Evolutionary conservation across 2,113 vertebrate species (phyloP), one percentile per base, ranked within the genome.

Genomic region (Sinocyclocheilus rhinocerous): DNA sequence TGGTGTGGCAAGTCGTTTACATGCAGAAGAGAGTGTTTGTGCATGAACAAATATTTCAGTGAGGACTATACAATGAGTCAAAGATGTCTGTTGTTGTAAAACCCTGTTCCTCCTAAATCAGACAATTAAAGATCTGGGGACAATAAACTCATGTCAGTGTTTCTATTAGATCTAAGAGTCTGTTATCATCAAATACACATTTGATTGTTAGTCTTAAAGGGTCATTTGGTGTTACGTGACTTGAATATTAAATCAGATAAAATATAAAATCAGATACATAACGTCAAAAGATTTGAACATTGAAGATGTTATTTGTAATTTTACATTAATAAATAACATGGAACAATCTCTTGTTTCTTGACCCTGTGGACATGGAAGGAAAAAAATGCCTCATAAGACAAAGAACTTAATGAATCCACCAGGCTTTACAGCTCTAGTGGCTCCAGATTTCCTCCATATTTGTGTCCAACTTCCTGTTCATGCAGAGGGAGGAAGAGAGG

Each of bases 381-480:
- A 15, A 33, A 18, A 39, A 59, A 59, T 12, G 29, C 52, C 76
- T 59, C 48, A 6, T 11, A 52, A 55, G 48, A 55, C 48, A 77
- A 79, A 57, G 18, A 59, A 24, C 52, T 79, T 79, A 79, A 79
- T 79, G 76, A 79, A 59, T 79, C 18, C 76, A 79, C 20, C 52
- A 79, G 76, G 52, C 48, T n/a, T 59, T 79, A 79, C 16, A 39
- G 29, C 29, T 79, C 18, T 20, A 22, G 26, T 36, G 18, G 76
- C 76, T 59, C 55, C 76, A 79, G 52, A 79, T 24, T 79, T 59
- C 76, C 76, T 39, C 26, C 33, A 36, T 59, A 10, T 79, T 79
- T 79, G 26, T 59, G 55, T 79, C 52, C 29, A 79, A 13, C 26
- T 79, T 79, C 76, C 76, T 61, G 76, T 79, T n/a, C 52, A 29